phyloP scores from a whole-genome alignment of 2,797 vertebrate genomes.

The Masticophis lateralis region DNA sequence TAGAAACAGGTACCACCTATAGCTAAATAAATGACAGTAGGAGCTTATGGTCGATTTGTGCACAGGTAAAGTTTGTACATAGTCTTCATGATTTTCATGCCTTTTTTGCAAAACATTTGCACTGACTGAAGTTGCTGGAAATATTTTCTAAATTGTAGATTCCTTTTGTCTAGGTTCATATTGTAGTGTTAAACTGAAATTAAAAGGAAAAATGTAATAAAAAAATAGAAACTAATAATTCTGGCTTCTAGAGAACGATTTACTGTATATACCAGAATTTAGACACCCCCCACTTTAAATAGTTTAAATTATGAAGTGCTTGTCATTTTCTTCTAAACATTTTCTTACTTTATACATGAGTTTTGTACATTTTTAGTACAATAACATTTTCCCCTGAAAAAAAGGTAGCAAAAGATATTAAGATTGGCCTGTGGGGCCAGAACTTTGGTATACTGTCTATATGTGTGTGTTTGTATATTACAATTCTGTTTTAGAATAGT shows the following conservation, averaged over 20 bases:
- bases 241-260: too few species aligned
- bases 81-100: not conserved
- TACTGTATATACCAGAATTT: too few species aligned
- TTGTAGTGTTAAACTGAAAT: not conserved
- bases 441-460: not conserved
- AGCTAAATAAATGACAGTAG: not conserved
- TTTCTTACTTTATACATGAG: not conserved
- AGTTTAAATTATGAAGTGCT: not conserved
- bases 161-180: not conserved
- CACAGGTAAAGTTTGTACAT: not conserved
- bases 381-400: not conserved
- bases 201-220: not conserved
- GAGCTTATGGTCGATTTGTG: not conserved
- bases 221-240: too few species aligned
- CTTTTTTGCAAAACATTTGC: not conserved
- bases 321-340: not conserved
- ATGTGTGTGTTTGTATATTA: not conserved
- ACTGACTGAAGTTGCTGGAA: not conserved
- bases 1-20: not conserved
- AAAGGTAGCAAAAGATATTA: not conserved
- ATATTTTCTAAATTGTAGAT: not conserved
- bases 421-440: not conserved
- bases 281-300: too few species aligned
- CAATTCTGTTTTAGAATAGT: not conserved
- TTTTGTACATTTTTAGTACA: not conserved